Evolutionary conservation across 2,797 vertebrate species (phyloP).

Genomic region (Molossus molossus): DNA sequence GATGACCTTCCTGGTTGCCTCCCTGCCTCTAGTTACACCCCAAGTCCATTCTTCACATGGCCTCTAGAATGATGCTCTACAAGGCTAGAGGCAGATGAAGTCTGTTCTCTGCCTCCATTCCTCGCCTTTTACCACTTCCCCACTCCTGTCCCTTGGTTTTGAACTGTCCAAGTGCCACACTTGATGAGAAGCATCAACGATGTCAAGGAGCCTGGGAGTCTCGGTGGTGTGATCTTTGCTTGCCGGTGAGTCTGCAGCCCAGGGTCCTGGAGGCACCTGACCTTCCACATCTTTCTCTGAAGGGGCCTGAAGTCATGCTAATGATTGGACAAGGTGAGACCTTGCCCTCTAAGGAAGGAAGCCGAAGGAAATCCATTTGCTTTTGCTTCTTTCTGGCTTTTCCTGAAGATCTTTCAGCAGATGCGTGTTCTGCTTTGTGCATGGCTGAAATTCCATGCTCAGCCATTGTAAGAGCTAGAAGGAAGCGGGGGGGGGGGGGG

Average conservation of each 20-base stretch:
- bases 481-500: neutral
- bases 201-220: neutral
- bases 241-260: neutral
- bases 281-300: neutral
- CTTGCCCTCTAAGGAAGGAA: neutral
- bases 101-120: neutral
- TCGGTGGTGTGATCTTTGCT: neutral
- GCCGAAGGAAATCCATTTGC: neutral
- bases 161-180: neutral
- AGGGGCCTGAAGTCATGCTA: neutral
- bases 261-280: neutral
- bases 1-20: too few relatives aligned
- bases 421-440: neutral
- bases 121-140: neutral
- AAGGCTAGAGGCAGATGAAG: neutral
- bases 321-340: neutral
- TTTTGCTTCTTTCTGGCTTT: neutral
- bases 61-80: neutral
- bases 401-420: slow-evolving; percentile 12
- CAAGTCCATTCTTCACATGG: neutral
- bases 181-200: neutral
- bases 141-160: neutral
- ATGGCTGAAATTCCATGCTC: neutral
- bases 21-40: neutral
- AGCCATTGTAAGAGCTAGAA: neutral